Conservation (phyloP, 2,113 vertebrate genomes). For the Anarrhichthys ocellatus region DNA sequence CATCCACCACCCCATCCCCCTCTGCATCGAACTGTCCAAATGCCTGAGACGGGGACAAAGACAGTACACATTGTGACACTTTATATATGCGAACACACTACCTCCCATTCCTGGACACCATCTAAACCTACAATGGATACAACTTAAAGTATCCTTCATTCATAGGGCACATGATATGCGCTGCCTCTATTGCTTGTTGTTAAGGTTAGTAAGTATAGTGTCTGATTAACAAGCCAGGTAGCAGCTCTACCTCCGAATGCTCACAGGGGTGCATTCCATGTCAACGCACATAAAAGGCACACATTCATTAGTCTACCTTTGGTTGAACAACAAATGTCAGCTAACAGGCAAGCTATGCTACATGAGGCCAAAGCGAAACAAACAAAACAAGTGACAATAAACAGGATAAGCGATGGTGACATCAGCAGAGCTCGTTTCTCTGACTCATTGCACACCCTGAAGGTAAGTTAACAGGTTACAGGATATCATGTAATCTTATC, state of each 20-base stretch:
- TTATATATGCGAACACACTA: conserved; percentile 4
- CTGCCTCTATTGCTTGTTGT: not conserved
- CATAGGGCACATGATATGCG: not conserved
- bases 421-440: not conserved
- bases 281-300: conserved; percentile 37
- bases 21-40: conserved; percentile 97
- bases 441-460: not conserved
- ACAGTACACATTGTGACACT: conserved; percentile 16
- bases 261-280: conserved; percentile 11
- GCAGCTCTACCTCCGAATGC: no score
- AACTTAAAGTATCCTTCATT: not conserved
- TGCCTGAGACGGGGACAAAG: conserved; percentile 81
- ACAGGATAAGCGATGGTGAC: not conserved
- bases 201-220: not conserved
- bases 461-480: not conserved
- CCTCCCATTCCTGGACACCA: not conserved
- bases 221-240: not conserved
- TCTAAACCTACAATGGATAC: not conserved
- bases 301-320: conserved; percentile 42
- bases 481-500: no score
- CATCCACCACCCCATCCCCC: conserved; percentile 94
- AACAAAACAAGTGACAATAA: conserved; percentile 17
- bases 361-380: conserved; percentile 14
- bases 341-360: conserved; percentile 20
- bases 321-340: conserved; percentile 46